These are phyloP conservation scores for Sciurus carolinensis DNA, from an alignment of 2,797 vertebrate species.

Conservation along the genomic window DNA sequence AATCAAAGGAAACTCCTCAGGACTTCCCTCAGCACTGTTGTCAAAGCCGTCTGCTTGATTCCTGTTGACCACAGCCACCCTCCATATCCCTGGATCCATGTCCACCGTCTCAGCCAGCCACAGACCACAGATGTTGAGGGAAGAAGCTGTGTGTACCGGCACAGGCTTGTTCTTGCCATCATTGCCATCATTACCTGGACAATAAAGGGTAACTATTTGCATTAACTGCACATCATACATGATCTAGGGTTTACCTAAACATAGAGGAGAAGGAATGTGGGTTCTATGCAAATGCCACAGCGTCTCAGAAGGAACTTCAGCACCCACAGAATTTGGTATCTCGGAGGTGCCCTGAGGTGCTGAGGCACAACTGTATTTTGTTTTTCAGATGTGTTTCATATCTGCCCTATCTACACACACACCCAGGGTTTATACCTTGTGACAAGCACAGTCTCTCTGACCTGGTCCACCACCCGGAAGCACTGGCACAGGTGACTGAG, in stretches of 20 bases:
- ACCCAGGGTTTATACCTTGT: too few relatives aligned
- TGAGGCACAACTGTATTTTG: too few relatives aligned
- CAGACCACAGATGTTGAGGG: too few relatives aligned
- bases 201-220: too few relatives aligned
- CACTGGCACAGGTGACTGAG: neutral
- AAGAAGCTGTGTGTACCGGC: neutral
- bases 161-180: too few relatives aligned
- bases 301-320: neutral
- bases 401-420: too few relatives aligned
- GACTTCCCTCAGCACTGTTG: neutral
- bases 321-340: neutral
- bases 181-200: neutral
- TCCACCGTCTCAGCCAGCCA: neutral
- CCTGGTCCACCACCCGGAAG: neutral
- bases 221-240: neutral
- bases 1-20: neutral
- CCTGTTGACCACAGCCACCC: too few relatives aligned
- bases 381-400: accelerated
- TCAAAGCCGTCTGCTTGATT: too few relatives aligned
- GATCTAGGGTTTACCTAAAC: neutral
- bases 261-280: neutral
- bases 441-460: neutral
- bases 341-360: neutral
- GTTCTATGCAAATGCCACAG: neutral
- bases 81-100: neutral